Conservation (phyloP, 1,140 invertebrate species). For the Neomicropteryx cornuta region DNA sequence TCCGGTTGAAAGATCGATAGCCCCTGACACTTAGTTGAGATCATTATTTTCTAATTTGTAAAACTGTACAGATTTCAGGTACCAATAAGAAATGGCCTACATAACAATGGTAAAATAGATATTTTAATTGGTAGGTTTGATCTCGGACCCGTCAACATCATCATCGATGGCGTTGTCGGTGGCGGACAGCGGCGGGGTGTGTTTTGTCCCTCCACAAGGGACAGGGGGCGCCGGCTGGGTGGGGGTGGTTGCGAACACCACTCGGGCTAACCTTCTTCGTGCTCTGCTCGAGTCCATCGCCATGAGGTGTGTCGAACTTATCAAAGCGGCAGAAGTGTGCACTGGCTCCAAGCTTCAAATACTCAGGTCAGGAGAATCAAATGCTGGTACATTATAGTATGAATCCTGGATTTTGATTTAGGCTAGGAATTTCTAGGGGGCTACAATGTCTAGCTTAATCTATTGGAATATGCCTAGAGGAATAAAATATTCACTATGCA, state of each 20-base stretch:
- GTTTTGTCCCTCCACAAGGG: constrained; percentile 82
- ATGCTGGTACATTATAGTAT: background rate
- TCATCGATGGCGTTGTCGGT: constrained; percentile 61
- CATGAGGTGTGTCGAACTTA: constrained; percentile 71
- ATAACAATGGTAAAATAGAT: too few species aligned
- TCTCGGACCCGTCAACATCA: constrained; percentile 56
- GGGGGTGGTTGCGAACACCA: constrained; percentile 71
- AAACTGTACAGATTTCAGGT: too few species aligned
- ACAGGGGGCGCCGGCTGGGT: constrained; percentile 73
- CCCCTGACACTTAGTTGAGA: too few species aligned
- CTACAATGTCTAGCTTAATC: too few species aligned
- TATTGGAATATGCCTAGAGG: too few species aligned
- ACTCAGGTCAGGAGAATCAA: constrained; percentile 43
- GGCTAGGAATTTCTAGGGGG: too few species aligned
- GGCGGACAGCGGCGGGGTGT: constrained; percentile 66
- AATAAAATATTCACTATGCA: too few species aligned
- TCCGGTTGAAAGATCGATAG: too few species aligned
- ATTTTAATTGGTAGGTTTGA: constrained; percentile 48
- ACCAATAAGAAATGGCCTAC: too few species aligned
- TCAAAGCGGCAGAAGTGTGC: constrained; percentile 55
- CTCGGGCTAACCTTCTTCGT: constrained; percentile 65
- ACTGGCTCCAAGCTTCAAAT: constrained; percentile 43
- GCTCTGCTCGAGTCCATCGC: constrained; percentile 80
- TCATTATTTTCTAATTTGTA: too few species aligned
- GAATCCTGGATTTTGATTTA: too few species aligned